These are phyloP conservation scores for Microctonus aethiopoides DNA, from an alignment of 2,888 invertebrate species.

Conservation along the genomic window DNA sequence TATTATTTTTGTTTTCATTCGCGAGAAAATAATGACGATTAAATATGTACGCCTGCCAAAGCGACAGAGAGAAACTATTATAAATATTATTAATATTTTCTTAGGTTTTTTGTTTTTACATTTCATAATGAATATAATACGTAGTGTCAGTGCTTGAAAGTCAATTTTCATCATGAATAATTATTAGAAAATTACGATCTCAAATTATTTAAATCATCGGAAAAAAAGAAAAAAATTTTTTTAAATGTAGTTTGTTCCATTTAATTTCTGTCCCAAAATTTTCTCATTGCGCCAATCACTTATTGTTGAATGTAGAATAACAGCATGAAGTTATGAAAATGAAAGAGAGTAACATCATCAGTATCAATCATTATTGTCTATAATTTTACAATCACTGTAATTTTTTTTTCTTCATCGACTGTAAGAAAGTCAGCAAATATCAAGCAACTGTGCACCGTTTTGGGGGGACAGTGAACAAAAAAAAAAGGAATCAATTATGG, in stretches of 20 bases:
- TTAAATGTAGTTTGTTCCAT: too few species aligned
- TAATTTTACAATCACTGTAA: background rate
- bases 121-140: background rate
- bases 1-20: constrained; percentile 14
- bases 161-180: background rate
- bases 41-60: constrained; percentile 19
- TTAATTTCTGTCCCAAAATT: constrained; percentile 58
- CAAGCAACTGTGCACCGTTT: background rate
- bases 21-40: background rate
- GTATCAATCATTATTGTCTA: background rate
- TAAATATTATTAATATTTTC: background rate
- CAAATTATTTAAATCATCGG: too few species aligned
- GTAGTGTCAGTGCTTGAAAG: background rate
- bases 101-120: background rate
- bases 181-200: too few species aligned
- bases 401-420: background rate
- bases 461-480: background rate
- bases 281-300: constrained; percentile 48
- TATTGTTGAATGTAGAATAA: constrained; percentile 35
- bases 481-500: constrained; percentile 18
- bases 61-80: constrained; percentile 4
- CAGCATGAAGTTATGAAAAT: background rate
- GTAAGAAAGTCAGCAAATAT: background rate
- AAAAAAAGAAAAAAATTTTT: too few species aligned
- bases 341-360: constrained; percentile 11